These are phyloP conservation scores for Phragmatobia fuliginosa DNA, from an alignment of 2,888 invertebrate genomes.

Conservation along the genomic window DNA sequence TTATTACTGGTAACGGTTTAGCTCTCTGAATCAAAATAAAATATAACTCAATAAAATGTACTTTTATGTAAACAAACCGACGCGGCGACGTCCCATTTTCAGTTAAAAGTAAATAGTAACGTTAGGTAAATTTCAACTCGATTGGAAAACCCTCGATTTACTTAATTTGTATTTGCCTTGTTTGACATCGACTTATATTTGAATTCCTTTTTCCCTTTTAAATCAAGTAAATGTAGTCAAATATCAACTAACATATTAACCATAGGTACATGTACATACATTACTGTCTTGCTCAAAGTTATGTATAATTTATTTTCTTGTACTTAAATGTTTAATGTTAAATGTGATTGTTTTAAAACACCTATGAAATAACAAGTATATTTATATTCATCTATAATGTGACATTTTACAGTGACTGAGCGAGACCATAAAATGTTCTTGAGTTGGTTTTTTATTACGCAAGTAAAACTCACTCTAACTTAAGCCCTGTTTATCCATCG, in stretches of 20 bases:
- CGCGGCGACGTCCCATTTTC: no score
- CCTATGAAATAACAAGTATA: no score
- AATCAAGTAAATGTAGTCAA: not conserved
- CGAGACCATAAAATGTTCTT: not conserved
- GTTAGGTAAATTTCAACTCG: conserved; percentile 2
- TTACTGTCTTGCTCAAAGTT: no score
- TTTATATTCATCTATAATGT: not conserved
- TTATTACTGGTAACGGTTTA: no score
- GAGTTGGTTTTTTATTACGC: not conserved
- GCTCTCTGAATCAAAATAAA: no score
- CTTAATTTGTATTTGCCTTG: not conserved
- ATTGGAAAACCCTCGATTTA: not conserved
- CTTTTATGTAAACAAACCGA: no score
- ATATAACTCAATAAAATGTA: no score
- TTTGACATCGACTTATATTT: not conserved
- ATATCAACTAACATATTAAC: not conserved
- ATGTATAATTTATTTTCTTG: no score
- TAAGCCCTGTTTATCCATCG: not conserved
- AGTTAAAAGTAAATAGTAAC: no score
- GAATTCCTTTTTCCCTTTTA: not conserved
- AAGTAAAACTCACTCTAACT: no score
- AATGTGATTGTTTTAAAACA: no score
- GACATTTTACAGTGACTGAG: not conserved
- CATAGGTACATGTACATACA: not conserved
- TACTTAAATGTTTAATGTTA: no score